Evolutionary conservation across 2,888 invertebrate genomes (phyloP), one percentile per base, ranked within the genome.

Genomic region (Tetropium fuscum): DNA sequence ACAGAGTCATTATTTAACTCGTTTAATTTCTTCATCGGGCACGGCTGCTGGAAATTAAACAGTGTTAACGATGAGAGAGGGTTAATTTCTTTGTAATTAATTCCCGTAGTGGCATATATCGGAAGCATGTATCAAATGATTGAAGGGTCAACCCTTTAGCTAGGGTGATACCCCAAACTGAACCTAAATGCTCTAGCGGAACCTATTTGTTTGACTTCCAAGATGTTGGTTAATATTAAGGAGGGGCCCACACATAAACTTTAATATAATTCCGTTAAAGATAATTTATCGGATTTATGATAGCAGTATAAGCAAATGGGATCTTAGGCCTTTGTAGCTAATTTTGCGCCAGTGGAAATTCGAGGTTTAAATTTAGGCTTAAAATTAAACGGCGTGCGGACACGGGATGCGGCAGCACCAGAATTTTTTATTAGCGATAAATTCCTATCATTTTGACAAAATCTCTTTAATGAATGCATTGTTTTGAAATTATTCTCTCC

Each of bases 1-100:
- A n/a, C n/a, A 58, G 53, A 64, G 47, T 64, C 66, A 56, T 65
- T 67, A 68, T 65, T 64, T 53, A 66, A 53, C 58, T 49, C 63
- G 58, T 66, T 64, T 63, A 60, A 58, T 53, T 63, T 58, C 60
- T 57, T 32, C 53, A 57, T 58, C 36, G 22, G 57, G 43, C 13
- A 51, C 58, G 44, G 61, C 65, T 63, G 70, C 49, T 68, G 56
- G 66, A 68, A 71, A 70, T 71, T 71, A 68, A 69, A 71, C 66
- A 66, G 66, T 63, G 69, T 62, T 68, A 65, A 70, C 69, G 67
- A 69, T 65, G 64, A 51, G 63, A 66, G 64, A 63, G 72, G 72
- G 70, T 72, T 69, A 70, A 69, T 70, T 70, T 68, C 68, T 72
- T 72, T 55, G 69, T 64, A 70, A 70, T 72, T 69, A 72, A 66